Base-by-base conservation (phyloP, 2,888 invertebrate genomes). In the Tenthredo livida region DNA sequence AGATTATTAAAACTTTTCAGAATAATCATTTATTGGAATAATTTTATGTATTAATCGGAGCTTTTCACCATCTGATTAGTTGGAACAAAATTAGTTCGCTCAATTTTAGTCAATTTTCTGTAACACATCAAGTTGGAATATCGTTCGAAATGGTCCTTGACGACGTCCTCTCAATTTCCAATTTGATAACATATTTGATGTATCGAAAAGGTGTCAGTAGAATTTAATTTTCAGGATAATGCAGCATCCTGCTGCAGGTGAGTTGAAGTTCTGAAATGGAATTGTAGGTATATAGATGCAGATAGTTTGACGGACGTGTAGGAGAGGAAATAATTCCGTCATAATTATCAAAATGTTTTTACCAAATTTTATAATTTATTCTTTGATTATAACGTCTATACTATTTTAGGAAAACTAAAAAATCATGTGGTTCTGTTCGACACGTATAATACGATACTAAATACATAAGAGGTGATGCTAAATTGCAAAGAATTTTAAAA, bases 151-250 rank as follows among this genome's bases (percentile, higher is more conserved):
- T 40, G 21, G 43, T 73, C 43, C 25, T 73, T 12, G 72, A 73
- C 72, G 21, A 43, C 72, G 12, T 12, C 25, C 40, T 21, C 15
- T 73, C 72, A 43, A 43, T 73, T 43, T 73, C 10, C 72, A 73
- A 73, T 21, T 73, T 1, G 15, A 67, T 67, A 21, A 25, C 7
- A n/a, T 50, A 29, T 54, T 77, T 54, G 29, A 54, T 77, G 50
- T 54, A 77, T 77, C 77, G 77, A 77, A 77, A 77, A 50, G 77
- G 54, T 77, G 77, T 50, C 50, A 77, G 50, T 54, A 1, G 9
- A 54, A 54, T 50, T n/a, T 50, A 25, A 77, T 54, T 77, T 77
- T 29, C 77, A 29, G 54, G 54, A 77, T 54, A 77, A 77, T 54
- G 50, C 50, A 54, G 50, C 33, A n/a, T 33, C 4, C 50, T 17